These are phyloP conservation scores for Crax fasciolata DNA, from an alignment of 2,797 vertebrate species.

Conservation along the genomic window DNA sequence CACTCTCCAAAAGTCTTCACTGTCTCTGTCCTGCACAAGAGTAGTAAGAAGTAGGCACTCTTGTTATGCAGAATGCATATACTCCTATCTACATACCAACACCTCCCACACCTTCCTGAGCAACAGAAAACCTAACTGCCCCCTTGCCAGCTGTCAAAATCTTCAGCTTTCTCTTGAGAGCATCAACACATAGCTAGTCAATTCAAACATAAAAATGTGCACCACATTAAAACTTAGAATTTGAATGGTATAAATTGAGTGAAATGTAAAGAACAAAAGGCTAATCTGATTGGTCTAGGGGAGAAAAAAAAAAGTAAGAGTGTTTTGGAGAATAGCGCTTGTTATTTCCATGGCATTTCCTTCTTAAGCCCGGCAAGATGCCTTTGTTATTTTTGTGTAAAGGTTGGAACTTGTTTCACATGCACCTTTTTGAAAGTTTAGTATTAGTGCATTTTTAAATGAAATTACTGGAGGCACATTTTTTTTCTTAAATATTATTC, in stretches of 20 bases:
- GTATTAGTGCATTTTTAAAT: background rate
- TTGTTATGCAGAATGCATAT: conserved; percentile 51
- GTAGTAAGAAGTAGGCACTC: conserved; percentile 49
- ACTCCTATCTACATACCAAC: conserved; percentile 62
- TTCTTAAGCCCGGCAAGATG: background rate
- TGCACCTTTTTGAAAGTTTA: background rate
- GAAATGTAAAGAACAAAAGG: background rate
- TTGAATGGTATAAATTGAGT: background rate
- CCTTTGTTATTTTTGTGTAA: background rate
- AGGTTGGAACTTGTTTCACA: background rate
- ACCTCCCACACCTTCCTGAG: conserved; percentile 74
- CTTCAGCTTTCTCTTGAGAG: conserved; percentile 75
- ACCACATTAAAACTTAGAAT: conserved; percentile 18
- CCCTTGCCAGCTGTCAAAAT: conserved; percentile 76
- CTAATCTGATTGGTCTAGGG: background rate
- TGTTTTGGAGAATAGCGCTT: background rate
- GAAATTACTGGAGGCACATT: background rate
- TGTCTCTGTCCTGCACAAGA: conserved; percentile 46
- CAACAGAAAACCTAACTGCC: conserved; percentile 72
- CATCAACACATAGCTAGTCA: conserved; percentile 74
- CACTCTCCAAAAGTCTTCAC: background rate
- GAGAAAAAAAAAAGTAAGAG: background rate
- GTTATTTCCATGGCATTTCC: background rate
- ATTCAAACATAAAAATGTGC: conserved; percentile 66
- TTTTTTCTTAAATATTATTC: background rate